Evolutionary conservation across 2,888 invertebrate genomes (phyloP).

Genomic region (Tipula helvola): DNA sequence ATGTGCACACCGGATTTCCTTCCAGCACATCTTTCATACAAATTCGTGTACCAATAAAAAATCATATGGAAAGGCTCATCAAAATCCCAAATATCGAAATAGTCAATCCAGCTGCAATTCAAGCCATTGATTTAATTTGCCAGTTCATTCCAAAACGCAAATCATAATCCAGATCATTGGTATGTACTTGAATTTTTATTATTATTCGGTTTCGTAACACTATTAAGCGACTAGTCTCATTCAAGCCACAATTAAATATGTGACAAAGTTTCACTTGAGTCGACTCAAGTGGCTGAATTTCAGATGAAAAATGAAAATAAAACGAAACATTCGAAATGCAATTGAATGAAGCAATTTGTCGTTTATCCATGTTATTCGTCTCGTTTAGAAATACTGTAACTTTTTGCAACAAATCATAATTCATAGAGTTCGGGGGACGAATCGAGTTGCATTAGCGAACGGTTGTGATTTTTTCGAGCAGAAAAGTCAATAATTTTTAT

Average conservation of each 20-base stretch:
- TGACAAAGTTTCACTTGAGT: constrained; percentile 33
- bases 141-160: constrained; percentile 35
- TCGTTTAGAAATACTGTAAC: constrained; percentile 19
- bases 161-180: constrained; percentile 18
- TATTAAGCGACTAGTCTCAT: constrained; percentile 22
- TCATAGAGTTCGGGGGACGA: constrained; percentile 10
- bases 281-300: neutral
- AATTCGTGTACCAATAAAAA: constrained; percentile 51
- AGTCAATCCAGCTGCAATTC: constrained; percentile 51
- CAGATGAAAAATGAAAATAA: constrained; percentile 27
- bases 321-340: constrained; percentile 32
- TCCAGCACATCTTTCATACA: constrained; percentile 52
- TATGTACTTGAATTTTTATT: neutral
- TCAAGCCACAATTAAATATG: constrained; percentile 27
- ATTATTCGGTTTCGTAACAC: constrained; percentile 25
- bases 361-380: constrained; percentile 17
- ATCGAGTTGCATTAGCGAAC: too few species aligned
- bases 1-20: constrained; percentile 48
- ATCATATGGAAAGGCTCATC: constrained; percentile 48
- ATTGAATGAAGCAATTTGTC: constrained; percentile 32
- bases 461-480: too few species aligned
- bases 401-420: constrained; percentile 11
- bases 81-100: constrained; percentile 52
- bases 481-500: too few species aligned
- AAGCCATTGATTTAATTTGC: constrained; percentile 35